Evolutionary conservation across 2,888 invertebrate species (phyloP), one percentile per base, ranked within the genome.

Genomic region (Eupithecia subfuscata): DNA sequence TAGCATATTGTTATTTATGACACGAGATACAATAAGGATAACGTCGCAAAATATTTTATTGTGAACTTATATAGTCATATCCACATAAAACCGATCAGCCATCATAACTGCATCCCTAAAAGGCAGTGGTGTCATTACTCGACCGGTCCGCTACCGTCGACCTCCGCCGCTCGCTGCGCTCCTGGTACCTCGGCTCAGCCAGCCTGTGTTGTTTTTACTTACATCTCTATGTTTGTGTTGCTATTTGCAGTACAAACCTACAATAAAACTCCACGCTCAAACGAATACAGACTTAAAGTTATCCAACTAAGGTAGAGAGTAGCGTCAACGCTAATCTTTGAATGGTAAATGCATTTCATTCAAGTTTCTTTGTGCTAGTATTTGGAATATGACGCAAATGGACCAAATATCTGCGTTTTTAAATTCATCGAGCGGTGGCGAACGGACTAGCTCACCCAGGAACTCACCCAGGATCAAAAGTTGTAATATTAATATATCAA

Each of bases 41-140:
- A 43, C 34, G 34, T 45, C n/a, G 34, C 34, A 40, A 40, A 40
- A n/a, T 67, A 67, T 40, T 67, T 67, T 1, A n/a, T 67, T 40
- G 5, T n/a, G 3, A 34, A 40, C 40, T 11, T 68, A 68, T 22
- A 14, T 48, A 69, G 85, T 83, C 89, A 74, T 87, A 88, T 93
- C 94, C 92, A 90, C 81, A 84, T 76, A 86, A 88, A 80, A 80
- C 80, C 87, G 80, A 83, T 83, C 87, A 85, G 84, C 86, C 88
- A 89, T 93, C 91, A 92, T 93, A 93, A 91, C 89, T 89, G 84
- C 87, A 82, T 91, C 93, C 93, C 89, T 94, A 94, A 89, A 95
- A 93, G 94, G 94, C 86, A 88, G 85, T 91, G 88, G 92, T 93
- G 91, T 92, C 93, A 94, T 93, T 94, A 94, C 90, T 82, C 84